Evolutionary conservation across 2,113 vertebrate genomes (phyloP).

Genomic region (Malurus elegans): DNA sequence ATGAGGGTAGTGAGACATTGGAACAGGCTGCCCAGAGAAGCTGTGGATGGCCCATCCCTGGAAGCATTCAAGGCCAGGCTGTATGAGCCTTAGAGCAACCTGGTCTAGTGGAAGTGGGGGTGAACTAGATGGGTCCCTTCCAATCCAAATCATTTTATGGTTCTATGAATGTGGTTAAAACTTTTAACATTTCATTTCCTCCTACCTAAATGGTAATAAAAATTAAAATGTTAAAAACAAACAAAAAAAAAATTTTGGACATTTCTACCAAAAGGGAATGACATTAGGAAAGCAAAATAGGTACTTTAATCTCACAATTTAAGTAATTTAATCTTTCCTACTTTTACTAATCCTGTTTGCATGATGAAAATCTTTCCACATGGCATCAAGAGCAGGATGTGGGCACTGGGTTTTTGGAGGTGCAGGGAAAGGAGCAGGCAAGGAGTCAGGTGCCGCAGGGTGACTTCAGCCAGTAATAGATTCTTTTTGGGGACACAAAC

Average conservation of each 20-base stretch:
- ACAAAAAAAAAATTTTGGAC: background rate
- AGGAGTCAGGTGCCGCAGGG: slow-evolving; percentile 72
- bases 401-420: slow-evolving; percentile 70
- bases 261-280: background rate
- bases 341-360: background rate
- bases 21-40: background rate
- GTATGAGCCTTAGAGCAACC: background rate
- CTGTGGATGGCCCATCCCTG: background rate
- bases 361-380: background rate
- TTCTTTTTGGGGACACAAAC: slow-evolving; percentile 83
- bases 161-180: background rate
- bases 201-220: background rate
- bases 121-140: background rate
- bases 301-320: background rate
- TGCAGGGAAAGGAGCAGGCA: slow-evolving; percentile 78
- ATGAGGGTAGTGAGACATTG: background rate
- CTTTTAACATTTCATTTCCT: background rate
- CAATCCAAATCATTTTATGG: background rate
- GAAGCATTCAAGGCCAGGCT: background rate
- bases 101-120: background rate
- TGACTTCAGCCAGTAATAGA: slow-evolving; percentile 79
- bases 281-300: background rate
- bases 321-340: background rate
- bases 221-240: background rate
- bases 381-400: slow-evolving; percentile 78